phyloP scores from a whole-genome alignment of 2,888 invertebrate species.

The Hesperia comma region DNA sequence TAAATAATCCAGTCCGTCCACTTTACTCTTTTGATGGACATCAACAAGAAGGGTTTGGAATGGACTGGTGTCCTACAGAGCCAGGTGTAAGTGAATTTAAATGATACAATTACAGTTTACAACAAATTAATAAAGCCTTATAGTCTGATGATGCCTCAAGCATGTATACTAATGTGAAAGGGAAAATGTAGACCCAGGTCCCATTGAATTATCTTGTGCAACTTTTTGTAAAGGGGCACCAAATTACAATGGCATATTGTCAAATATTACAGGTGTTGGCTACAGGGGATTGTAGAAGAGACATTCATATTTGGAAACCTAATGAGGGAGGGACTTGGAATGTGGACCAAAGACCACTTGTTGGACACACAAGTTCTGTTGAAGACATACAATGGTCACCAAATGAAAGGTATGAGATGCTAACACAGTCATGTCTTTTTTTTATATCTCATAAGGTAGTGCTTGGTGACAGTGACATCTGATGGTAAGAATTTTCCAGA shows the following conservation, averaged over 20 bases:
- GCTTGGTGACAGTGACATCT: no score
- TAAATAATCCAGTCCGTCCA: constrained; percentile 85
- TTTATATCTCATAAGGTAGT: no score
- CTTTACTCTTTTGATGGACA: constrained; percentile 96
- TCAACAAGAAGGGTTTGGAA: constrained; percentile 95
- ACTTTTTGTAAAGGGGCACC: no score
- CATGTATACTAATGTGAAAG: no score
- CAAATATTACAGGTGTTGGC: constrained; percentile 88
- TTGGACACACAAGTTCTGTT: constrained; percentile 95
- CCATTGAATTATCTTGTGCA: no score
- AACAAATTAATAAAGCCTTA: no score
- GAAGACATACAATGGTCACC: constrained; percentile 99
- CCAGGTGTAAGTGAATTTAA: constrained; percentile 85
- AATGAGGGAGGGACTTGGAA: constrained; percentile 91
- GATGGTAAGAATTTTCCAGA: no score
- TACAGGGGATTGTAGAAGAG: constrained; percentile 96
- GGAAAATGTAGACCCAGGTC: no score
- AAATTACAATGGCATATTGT: no score
- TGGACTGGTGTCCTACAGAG: constrained; percentile 95
- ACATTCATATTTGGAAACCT: constrained; percentile 97
- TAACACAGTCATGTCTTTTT: background rate
- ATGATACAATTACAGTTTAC: background rate
- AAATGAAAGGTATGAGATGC: constrained; percentile 86
- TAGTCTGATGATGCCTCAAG: background rate
- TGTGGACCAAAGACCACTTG: constrained; percentile 94